Evolutionary conservation across 2,888 invertebrate genomes (phyloP), one percentile per base, ranked within the genome.

Genomic region (Hemicrepidius hirtus): DNA sequence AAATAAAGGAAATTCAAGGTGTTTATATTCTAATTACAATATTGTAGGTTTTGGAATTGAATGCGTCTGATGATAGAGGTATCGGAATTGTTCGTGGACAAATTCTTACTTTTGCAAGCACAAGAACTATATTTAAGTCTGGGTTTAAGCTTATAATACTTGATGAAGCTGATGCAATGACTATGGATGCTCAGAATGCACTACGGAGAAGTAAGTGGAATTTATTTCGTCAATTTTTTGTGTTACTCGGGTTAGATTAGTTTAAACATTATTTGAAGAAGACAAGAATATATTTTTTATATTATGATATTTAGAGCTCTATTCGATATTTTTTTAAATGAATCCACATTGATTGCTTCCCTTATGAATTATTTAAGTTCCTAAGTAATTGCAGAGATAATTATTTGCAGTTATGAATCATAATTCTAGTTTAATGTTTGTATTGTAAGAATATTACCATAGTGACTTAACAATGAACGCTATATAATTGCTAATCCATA

Each of bases 141-240:
- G 96, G 97, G 0, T 97, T 96, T 78, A 99, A 99, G 85, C 87
- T 99, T 41, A 96, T 99, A 46, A 98, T 99, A 78, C 88, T 99
- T 20, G 99, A 99, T 89, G 99, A 99, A 89, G 99, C 99, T 0
- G 99, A 99, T 90, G 97, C 98, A 0, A 99, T 99, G 99, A 99
- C 99, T 0, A 95, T 95, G 86, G 99, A 99, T 91, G 99, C 99
- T 0, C 99, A 99, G 85, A 99, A 99, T 90, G 99, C 99, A 28
- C 89, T 98, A 0, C 89, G 98, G 79, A 91, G 97, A 90, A 96
- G 95, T 96, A 89, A 90, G 91, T 88, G n/a, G n/a, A n/a, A n/a
- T n/a, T n/a, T n/a, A n/a, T n/a, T n/a, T n/a, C n/a, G n/a, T n/a
- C n/a, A n/a, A 53, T 35, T 32, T 10, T 49, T 40, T 40, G n/a